Evolutionary conservation across 37 sponge, comb jelly and placozoan genomes (phyloP), one percentile per base, ranked within the genome.

Genomic region (Axinella damicornis): DNA sequence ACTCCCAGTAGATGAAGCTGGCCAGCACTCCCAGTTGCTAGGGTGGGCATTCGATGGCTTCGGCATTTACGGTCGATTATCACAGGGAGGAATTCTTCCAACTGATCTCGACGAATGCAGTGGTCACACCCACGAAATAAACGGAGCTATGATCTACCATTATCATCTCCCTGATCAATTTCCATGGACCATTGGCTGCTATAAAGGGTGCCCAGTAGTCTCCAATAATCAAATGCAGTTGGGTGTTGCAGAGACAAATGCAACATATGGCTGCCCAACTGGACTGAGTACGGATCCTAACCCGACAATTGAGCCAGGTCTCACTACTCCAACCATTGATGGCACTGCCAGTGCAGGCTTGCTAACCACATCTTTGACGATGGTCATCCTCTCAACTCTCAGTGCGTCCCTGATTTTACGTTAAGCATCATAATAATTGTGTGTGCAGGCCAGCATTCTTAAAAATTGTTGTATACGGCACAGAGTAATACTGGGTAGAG

Each of bases 171-270:
- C 92, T 37, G 80, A 79, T 53, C 19, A 35, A 5, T 92, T 77
- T 37, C 92, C 92, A 4, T 92, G 92, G 92, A 87, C 70, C 19
- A 87, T 92, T 40, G 92, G 92, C 37, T 92, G 92, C 86, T 92
- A 65, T 38, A 92, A 73, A 64, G 88, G 88, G 2, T 92, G 92
- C 41, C 92, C 92, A 2, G 69, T 74, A 33, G 76, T 73, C 32
- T 74, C 73, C 37, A 92, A 92, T 62, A 92, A 83, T 27, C 68
- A 61, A 69, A 46, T 35, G 5, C 80, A 90, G 63, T 59, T 87
- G 19, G 0, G 21, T 2, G 55, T 57, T 20, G 33, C 33, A 22
- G 18, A 31, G 22, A 20, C 46, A 27, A 38, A 53, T 28, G 17
- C 35, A 33, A 32, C 31, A 12, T 89, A 89, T 78, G 79, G 84